phyloP scores from a whole-genome alignment of 2,888 invertebrate genomes.

The Apodemia duryi region DNA sequence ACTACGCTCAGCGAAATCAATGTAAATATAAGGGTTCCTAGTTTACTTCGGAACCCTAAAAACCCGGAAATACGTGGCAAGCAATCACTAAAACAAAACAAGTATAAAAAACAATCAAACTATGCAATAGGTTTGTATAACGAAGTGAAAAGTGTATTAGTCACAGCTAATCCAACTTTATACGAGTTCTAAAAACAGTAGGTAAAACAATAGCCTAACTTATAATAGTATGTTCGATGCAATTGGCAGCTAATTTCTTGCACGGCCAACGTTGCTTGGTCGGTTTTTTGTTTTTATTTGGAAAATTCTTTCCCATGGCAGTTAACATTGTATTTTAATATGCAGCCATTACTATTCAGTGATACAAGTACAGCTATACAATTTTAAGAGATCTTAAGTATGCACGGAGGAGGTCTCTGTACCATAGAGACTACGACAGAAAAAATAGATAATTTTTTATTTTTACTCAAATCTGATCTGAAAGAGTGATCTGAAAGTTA shows the following conservation, averaged over 20 bases:
- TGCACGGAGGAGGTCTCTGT: neutral
- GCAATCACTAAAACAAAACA: neutral
- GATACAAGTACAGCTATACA: neutral
- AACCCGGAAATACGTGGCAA: neutral
- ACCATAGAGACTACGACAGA: neutral
- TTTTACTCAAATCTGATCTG: neutral
- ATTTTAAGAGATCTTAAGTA: neutral
- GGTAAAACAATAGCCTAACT: slow-evolving; percentile 67
- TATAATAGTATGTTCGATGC: slow-evolving; percentile 74
- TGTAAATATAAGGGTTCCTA: no score
- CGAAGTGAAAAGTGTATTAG: slow-evolving; percentile 29
- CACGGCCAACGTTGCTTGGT: slow-evolving; percentile 40
- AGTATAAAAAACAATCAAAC: slow-evolving; percentile 13
- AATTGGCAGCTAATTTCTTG: slow-evolving; percentile 76
- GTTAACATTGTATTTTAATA: slow-evolving; percentile 1
- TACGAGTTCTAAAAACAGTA: slow-evolving; percentile 63
- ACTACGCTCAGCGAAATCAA: no score
- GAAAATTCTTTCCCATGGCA: slow-evolving; percentile 6
- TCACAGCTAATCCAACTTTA: slow-evolving; percentile 50
- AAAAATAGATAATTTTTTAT: neutral
- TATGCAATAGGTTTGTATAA: slow-evolving; percentile 14
- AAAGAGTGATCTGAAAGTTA: no score
- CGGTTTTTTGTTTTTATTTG: slow-evolving; percentile 8
- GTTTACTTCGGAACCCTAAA: neutral
- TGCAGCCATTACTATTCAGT: neutral